These are phyloP conservation scores for Indicator maculatus DNA, from an alignment of 2,113 vertebrate genomes.

Conservation along the genomic window DNA sequence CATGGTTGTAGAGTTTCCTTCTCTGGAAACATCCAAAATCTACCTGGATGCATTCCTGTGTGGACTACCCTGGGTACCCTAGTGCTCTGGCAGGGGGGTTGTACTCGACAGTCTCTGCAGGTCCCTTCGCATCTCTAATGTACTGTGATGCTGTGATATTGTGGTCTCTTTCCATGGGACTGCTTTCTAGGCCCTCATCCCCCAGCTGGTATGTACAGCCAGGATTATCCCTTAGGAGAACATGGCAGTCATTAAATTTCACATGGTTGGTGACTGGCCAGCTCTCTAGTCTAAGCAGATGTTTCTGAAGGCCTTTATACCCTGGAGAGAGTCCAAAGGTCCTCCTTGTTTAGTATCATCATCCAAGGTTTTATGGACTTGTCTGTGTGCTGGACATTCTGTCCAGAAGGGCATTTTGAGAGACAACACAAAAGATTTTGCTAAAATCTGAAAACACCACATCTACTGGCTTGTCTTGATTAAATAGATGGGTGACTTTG, in stretches of 20 bases:
- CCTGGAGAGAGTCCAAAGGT: neutral
- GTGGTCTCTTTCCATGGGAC: too few species aligned
- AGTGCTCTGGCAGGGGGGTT: too few species aligned
- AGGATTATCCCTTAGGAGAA: neutral
- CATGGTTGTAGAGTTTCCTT: neutral
- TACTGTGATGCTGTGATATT: too few species aligned
- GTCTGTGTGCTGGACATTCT: neutral
- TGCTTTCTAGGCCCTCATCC: neutral
- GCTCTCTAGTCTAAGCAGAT: neutral
- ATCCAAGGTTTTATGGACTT: neutral
- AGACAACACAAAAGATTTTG: neutral
- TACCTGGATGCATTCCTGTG: too few species aligned
- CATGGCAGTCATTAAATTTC: neutral
- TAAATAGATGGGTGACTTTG: neutral
- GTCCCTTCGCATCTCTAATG: too few species aligned
- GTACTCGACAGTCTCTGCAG: too few species aligned
- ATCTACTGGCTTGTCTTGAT: neutral
- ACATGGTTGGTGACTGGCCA: neutral
- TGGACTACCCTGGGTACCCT: too few species aligned
- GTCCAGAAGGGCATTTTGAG: rapidly evolving
- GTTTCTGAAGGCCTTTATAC: neutral
- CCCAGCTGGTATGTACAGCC: neutral
- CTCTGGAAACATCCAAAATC: too few species aligned
- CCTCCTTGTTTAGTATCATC: neutral
- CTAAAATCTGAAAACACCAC: neutral